A percentile compares a stretch with the other conserved stretches of the same genome.
Evolutionary conservation across 2,797 vertebrate genomes (phyloP).

Genomic region (Myiotriccus ornatus): DNA sequence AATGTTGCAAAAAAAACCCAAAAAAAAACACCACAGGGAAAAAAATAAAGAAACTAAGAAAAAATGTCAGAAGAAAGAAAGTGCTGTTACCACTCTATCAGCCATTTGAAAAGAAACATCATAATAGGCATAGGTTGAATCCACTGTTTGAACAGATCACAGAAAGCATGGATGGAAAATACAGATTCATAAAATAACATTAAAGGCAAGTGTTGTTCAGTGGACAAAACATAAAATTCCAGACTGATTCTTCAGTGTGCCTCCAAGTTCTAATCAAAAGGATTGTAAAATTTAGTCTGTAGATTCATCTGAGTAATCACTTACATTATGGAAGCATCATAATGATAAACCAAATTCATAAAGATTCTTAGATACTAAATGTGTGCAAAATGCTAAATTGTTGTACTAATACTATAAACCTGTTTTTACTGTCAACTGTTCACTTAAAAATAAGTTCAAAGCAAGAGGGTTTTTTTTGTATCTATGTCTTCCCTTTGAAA

Average conservation of each 20-base stretch:
- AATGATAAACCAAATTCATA: background rate
- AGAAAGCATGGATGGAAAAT: background rate
- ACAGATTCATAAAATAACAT: background rate
- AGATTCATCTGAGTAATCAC: background rate
- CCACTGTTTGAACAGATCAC: background rate
- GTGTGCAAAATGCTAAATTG: background rate
- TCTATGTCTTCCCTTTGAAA: background rate
- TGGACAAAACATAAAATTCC: background rate
- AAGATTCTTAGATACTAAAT: background rate
- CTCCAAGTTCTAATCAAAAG: background rate
- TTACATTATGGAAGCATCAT: background rate
- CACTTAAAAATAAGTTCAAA: background rate
- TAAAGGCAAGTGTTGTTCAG: background rate
- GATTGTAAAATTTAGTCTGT: background rate
- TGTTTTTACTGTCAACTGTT: background rate
- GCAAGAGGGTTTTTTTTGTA: background rate
- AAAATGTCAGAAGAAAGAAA: background rate
- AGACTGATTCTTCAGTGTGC: background rate
- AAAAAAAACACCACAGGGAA: background rate
- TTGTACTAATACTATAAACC: background rate
- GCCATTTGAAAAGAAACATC: background rate
- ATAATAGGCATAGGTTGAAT: background rate
- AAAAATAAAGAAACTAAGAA: background rate
- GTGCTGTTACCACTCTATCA: background rate
- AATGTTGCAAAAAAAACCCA: background rate